Evolutionary conservation across 2,888 invertebrate genomes (phyloP).

Genomic region (Amphipoea lucens): DNA sequence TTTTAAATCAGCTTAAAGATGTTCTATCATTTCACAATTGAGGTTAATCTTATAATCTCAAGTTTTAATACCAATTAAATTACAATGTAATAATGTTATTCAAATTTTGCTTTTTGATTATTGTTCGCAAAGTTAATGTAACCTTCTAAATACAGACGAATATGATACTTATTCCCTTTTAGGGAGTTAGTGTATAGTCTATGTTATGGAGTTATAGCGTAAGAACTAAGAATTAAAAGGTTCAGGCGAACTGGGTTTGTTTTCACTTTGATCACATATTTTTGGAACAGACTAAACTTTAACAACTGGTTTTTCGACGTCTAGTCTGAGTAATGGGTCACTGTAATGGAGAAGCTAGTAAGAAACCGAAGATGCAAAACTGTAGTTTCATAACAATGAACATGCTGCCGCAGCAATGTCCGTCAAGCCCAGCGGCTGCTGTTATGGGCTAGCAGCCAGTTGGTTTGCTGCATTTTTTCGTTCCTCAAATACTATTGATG

Average conservation of each 20-base stretch:
- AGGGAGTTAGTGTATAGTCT: too few species aligned
- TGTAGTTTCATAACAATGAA: neutral
- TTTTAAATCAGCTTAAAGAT: neutral
- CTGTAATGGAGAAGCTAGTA: neutral
- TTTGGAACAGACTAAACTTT: neutral
- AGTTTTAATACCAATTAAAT: neutral
- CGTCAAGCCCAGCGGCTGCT: neutral
- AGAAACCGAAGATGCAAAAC: neutral
- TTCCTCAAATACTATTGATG: neutral
- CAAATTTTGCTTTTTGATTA: neutral
- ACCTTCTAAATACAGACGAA: neutral
- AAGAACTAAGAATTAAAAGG: neutral
- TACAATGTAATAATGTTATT: neutral
- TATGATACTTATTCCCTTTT: neutral
- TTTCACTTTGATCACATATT: neutral
- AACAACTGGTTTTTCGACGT: neutral
- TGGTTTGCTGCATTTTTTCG: neutral
- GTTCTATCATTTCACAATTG: neutral
- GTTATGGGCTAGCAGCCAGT: neutral
- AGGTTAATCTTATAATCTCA: neutral
- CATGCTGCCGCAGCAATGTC: neutral
- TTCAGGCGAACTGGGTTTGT: neutral
- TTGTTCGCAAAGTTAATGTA: neutral
- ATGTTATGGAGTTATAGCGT: too few species aligned
- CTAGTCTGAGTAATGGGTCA: neutral